These are phyloP conservation scores for Corythornis cristatus DNA, from an alignment of 2,113 vertebrate genomes.

Conservation along the genomic window DNA sequence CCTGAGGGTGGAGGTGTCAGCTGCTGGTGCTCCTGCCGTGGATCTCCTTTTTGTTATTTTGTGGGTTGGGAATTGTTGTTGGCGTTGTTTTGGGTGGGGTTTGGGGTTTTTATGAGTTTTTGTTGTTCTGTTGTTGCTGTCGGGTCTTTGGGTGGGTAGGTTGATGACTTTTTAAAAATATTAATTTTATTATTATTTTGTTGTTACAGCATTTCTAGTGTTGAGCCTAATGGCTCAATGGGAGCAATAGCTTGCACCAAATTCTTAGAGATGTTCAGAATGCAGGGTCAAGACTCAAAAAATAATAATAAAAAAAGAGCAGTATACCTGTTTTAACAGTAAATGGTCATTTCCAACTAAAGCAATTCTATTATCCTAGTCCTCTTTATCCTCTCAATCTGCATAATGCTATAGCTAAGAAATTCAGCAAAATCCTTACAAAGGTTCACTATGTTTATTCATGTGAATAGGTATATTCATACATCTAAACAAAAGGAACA, in stretches of 20 bases:
- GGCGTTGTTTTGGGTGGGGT: no score
- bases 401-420: background rate
- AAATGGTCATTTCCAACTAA: background rate
- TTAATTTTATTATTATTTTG: no score
- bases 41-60: no score
- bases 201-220: background rate
- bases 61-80: no score
- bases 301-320: no score
- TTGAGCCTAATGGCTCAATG: accelerated
- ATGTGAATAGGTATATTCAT: background rate
- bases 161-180: no score
- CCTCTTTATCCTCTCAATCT: no score
- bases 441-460: background rate
- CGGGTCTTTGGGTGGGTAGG: no score
- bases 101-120: no score
- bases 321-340: background rate
- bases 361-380: background rate
- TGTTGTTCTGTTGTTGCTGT: no score
- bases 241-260: background rate
- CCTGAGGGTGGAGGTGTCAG: no score
- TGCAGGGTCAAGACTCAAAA: accelerated
- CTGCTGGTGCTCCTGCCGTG: no score
- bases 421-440: background rate
- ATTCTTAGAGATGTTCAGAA: accelerated
- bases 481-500: background rate